Base-by-base conservation (phyloP, 1,140 invertebrate genomes). In the Meloidogyne chitwoodi region DNA sequence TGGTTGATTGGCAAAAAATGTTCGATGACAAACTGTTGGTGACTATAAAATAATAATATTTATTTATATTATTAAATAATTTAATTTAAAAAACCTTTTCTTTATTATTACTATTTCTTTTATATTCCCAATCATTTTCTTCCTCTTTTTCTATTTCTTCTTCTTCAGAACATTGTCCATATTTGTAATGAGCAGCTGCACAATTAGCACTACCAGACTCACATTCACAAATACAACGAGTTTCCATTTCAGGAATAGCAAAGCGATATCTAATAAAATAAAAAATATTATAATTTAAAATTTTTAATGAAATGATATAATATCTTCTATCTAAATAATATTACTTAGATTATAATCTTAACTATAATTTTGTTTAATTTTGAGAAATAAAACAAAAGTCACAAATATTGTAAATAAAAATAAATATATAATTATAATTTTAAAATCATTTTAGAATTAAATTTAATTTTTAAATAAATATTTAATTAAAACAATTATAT, bases 181-280 rank as follows among this genome's bases (percentile, higher is more conserved):
- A 81, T 22, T 75, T 75, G 56, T 82, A 81, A 24, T 81, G 74
- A 63, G 44, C 72, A 6, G 80, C 75, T 73, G 80, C 79, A 66
- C 80, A 81, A 34, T 66, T 79, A 24, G 76, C 44, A 22, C 14
- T 63, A 19, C 65, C 26, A n/a, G 81, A 64, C 29, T 75, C 44
- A 65, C 80, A 81, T 34, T 81, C 81, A 66, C 80, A 81, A 76
- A 83, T 81, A 66, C 80, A 81, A 4, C 74, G 61, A 3, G 80
- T 81, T 63, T 81, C 80, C 27, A 81, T 62, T 56, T 81, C 81
- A 34, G 80, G 80, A 31, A 81, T 68, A 16, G 80, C 81, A 73
- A 81, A 81, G 16, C 81, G 77, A 66, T 83, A 81, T 63, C 71
- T 73, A 34, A 6, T 22, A 63, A 22, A 70, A 61, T 11, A 44